Percentiles rank a stretch among this genome's conserved stretches.
These are phyloP conservation scores for Platichthys stellatus DNA, from an alignment of 2,113 vertebrate species.

Conservation along the genomic window DNA sequence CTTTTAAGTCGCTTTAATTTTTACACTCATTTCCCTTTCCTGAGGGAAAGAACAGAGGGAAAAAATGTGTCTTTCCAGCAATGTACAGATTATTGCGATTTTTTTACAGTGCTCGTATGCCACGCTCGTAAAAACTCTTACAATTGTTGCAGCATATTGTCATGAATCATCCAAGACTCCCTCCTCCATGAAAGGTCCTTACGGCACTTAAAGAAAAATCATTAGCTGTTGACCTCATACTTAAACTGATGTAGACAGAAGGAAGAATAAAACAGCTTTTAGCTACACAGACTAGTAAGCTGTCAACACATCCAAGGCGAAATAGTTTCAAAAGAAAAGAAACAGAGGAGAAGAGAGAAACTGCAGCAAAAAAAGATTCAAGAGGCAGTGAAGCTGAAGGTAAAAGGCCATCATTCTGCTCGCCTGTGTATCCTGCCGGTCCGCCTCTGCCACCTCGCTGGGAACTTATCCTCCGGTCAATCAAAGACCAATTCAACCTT, in stretches of 20 bases:
- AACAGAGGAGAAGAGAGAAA: background rate
- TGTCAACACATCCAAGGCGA: conserved; percentile 44
- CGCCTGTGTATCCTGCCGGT: conserved; percentile 34
- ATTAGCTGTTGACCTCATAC: conserved; percentile 33
- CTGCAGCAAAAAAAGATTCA: background rate
- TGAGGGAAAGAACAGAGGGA: background rate
- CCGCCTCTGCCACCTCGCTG: conserved; percentile 31
- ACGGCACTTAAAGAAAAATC: conserved; percentile 17
- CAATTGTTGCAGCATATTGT: background rate
- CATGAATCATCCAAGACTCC: background rate
- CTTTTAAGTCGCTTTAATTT: conserved; percentile 40
- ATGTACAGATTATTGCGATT: background rate
- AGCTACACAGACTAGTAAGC: conserved; percentile 34
- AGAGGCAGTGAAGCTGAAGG: conserved; percentile 30
- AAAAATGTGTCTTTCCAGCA: background rate
- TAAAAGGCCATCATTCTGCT: conserved; percentile 26
- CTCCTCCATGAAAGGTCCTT: conserved; percentile 1
- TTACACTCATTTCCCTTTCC: conserved; percentile 25
- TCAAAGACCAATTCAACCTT: conserved; percentile 63
- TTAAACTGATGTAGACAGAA: conserved; percentile 27
- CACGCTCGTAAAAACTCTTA: background rate
- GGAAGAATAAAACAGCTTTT: conserved; percentile 24
- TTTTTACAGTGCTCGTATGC: background rate
- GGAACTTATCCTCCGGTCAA: conserved; percentile 53
- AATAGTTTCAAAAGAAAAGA: conserved; percentile 17